Base-by-base conservation (phyloP, 2,113 vertebrate genomes). In the Neofelis nebulosa region DNA sequence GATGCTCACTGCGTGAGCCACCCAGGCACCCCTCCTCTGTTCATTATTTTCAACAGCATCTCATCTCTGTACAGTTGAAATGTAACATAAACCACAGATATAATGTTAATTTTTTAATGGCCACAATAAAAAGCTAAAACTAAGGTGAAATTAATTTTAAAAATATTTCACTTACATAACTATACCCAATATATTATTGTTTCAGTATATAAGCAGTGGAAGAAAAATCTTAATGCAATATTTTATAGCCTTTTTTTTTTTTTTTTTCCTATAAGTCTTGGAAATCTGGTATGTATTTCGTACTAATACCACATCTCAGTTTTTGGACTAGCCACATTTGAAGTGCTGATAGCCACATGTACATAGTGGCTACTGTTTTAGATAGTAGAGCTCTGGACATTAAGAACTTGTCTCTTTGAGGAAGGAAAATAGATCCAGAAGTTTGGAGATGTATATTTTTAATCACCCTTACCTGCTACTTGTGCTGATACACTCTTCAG, bases 111-210 rank as follows among this genome's bases (percentile, higher is more conserved):
- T 94, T 94, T 79, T 82, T 97, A 87, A 9, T 78, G 76, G 4
- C 82, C 16, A 16, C 52, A 21, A 45, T 83, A 41, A 71, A 81
- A 11, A n/a, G 14, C 4, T 66, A 88, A 96, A 79, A 73, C 21
- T n/a, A n/a, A 50, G 23, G 21, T 81, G 36, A 95, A 50, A 45
- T 83, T 89, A n/a, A 41, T 78, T 89, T 68, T 96, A 96, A 48
- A 73, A 81, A 73, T 38, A 29, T 86, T 96, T 95, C 61, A 55
- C 25, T 57, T 96, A 94, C 48, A 33, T 55, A 12, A 52, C 0
- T 91, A 14, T 95, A 68, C 36, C 12, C 19, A 52, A 36, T 78
- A 18, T 94, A 33, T 83, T 91, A 3, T 88, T 1, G 33, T 97
- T 86, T 93, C 25, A 91, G 2, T 92, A 87, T 66, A 5, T 55